These are phyloP conservation scores for Ichneumoninae sp. DNA, from an alignment of 2,888 invertebrate genomes.

Conservation along the genomic window DNA sequence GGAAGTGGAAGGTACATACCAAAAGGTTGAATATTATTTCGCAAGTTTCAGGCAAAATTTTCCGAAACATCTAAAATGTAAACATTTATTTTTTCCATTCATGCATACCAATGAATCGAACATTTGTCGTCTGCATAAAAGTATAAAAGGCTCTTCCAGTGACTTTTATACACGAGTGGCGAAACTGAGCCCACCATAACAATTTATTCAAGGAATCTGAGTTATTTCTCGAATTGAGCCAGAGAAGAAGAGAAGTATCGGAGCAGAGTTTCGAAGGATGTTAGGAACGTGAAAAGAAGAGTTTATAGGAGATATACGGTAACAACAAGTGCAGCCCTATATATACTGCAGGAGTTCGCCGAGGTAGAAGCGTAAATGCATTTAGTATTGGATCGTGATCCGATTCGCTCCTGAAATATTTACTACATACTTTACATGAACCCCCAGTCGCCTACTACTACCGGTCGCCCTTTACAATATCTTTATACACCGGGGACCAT, in stretches of 20 bases:
- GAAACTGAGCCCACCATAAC: slow-evolving; percentile 33
- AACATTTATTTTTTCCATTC: not conserved
- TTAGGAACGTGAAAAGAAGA: slow-evolving; percentile 56
- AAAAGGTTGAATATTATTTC: not conserved
- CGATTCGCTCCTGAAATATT: slow-evolving; percentile 74
- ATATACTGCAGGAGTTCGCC: slow-evolving; percentile 38
- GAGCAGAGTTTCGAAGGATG: slow-evolving; percentile 1
- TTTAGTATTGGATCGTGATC: slow-evolving; percentile 72
- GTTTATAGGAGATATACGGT: slow-evolving; percentile 36
- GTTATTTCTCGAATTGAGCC: slow-evolving; percentile 52
- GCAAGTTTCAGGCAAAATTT: not conserved
- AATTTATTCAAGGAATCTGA: slow-evolving; percentile 42
- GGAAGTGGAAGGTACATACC: not conserved
- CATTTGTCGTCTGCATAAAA: slow-evolving; percentile 24
- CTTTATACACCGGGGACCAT: slow-evolving; percentile 69
- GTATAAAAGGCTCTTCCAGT: slow-evolving; percentile 17
- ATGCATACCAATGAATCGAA: not conserved
- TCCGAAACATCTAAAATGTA: not conserved
- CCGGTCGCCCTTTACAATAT: slow-evolving; percentile 59
- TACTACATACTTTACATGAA: slow-evolving; percentile 68
- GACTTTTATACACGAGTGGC: slow-evolving; percentile 33
- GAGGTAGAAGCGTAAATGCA: slow-evolving; percentile 68
- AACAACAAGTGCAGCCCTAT: slow-evolving; percentile 21
- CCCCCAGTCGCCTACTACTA: slow-evolving; percentile 38
- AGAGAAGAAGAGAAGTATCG: slow-evolving; percentile 59